Evolutionary conservation across 2,113 vertebrate species (phyloP).

Genomic region (Sceloporus undulatus): DNA sequence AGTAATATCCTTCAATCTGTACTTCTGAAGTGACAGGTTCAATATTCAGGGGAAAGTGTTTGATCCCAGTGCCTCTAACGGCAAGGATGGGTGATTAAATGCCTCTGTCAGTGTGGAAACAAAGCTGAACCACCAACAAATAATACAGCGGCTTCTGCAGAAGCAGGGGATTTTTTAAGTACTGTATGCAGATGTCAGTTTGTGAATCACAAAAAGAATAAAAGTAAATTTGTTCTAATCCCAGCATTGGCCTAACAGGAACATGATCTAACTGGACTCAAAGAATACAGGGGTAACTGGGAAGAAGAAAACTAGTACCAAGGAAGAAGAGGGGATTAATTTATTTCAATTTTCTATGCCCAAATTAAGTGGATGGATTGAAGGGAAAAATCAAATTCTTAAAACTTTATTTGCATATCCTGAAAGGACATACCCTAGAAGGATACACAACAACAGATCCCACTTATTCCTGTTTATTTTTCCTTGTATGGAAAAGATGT

Average conservation of each 20-base stretch:
- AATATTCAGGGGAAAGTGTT: neutral
- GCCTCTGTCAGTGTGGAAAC: neutral
- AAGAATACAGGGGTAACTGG: neutral
- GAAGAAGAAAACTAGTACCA: neutral
- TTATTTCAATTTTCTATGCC: no score
- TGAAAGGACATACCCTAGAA: neutral
- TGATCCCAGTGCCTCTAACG: neutral
- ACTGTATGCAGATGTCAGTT: neutral
- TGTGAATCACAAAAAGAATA: neutral
- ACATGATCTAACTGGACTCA: neutral
- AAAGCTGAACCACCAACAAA: neutral
- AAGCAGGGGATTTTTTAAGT: neutral
- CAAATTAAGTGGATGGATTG: no score
- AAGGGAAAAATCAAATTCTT: no score
- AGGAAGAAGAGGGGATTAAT: neutral
- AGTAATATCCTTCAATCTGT: neutral
- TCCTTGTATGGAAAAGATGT: no score
- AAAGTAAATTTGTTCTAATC: neutral
- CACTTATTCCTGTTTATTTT: neutral
- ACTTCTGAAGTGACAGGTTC: neutral
- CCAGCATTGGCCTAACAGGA: neutral
- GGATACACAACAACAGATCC: neutral
- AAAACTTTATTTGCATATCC: no score
- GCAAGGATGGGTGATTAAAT: neutral
- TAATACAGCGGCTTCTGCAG: neutral